Base-by-base conservation (phyloP, 2,113 vertebrate genomes). In the Gopherus flavomarginatus region DNA sequence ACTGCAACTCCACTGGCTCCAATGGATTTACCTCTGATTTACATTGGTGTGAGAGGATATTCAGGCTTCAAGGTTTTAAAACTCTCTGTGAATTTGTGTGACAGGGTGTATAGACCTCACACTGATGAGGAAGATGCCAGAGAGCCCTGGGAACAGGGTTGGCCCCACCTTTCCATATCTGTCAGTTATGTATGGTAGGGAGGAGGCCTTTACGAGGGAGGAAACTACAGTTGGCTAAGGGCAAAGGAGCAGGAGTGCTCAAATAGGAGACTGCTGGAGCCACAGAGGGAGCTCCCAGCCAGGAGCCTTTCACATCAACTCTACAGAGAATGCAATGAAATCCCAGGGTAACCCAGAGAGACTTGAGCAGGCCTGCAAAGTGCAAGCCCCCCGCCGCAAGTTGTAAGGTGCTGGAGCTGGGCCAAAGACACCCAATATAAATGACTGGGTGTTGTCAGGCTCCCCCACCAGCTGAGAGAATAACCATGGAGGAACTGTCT, bases 1-100 rank as follows among this genome's bases (percentile, higher is more conserved):
- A 3, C 10, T 50, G 1, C 42, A 10, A 47, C 1, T 62, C 4
- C 17, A 16, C 0, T 59, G 21, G 1, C 16, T 89, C 79, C 72
- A 14, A 11, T 35, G 85, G 14, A 57, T 62, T 77, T 56, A 52
- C 1, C 0, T 75, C 69, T 83, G n/a, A 21, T 77, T 53, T 69
- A 53, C 26, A 3, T 21, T 31, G 27, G 13, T 35, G 19, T 21
- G 47, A 52, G 38, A 65, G 69, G 83, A 38, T 3, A 1, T 78
- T 29, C n/a, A 72, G 17, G 77, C 2, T 2, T 38, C 38, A 24
- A 78, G 2, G 1, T 42, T 5, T 69, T 29, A 56, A 26, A 77
- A 12, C 11, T 13, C 11, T 77, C 38, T 77, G 5, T 77, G 21
- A 77, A 77, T 42, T 69, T 69, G 62, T n/a, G 31, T 35, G 17